phyloP scores from a whole-genome alignment of 2,797 vertebrate species.

The Poecilia velifera region DNA sequence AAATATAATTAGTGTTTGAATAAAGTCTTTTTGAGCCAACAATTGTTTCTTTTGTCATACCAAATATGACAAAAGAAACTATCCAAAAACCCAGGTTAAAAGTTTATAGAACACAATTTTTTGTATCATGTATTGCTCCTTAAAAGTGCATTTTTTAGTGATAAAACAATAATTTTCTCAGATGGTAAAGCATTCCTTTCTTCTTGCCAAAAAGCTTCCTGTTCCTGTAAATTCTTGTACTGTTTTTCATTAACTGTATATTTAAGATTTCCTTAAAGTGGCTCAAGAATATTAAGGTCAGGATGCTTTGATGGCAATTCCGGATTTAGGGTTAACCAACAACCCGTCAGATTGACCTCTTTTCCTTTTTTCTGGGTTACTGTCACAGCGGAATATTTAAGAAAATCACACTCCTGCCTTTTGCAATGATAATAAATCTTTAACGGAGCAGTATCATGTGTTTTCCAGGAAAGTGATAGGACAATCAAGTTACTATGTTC shows the following conservation, averaged over 20 bases:
- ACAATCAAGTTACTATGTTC: no score
- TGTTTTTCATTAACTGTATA: neutral
- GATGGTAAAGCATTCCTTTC: neutral
- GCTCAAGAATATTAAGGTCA: neutral
- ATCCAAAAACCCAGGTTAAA: neutral
- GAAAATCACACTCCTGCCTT: neutral
- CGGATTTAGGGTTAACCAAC: neutral
- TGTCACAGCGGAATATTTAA: neutral
- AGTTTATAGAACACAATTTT: no score
- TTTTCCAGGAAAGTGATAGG: no score
- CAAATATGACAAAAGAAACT: neutral
- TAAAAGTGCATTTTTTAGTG: neutral
- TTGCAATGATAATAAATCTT: neutral
- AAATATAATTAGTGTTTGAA: neutral
- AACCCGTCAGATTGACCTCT: neutral
- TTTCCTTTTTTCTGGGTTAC: neutral
- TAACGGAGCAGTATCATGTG: no score
- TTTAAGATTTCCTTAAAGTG: neutral
- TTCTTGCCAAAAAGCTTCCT: neutral
- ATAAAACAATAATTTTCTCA: neutral
- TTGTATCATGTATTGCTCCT: no score
- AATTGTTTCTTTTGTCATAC: neutral
- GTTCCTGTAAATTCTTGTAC: neutral
- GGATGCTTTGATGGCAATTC: neutral
- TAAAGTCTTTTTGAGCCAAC: neutral